These are phyloP conservation scores for Pachliopta kotzebuea DNA, from an alignment of 2,888 invertebrate species.

Conservation along the genomic window DNA sequence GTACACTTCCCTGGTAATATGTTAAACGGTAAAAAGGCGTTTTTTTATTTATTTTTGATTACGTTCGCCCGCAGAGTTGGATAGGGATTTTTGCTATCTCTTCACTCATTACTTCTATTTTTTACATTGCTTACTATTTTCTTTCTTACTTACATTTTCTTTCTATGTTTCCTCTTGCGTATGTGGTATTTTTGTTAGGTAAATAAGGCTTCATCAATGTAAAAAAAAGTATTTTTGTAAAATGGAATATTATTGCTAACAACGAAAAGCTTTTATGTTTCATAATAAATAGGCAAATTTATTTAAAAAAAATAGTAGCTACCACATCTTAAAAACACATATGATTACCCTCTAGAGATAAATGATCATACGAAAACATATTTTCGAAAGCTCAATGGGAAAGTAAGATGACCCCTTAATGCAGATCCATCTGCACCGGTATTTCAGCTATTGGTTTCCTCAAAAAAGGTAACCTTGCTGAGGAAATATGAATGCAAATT, in stretches of 20 bases:
- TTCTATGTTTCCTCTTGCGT: too few relatives aligned
- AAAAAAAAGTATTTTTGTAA: background rate
- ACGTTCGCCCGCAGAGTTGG: too few relatives aligned
- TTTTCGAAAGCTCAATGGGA: slow-evolving; percentile 71
- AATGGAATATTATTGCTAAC: slow-evolving; percentile 30
- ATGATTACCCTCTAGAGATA: slow-evolving; percentile 50
- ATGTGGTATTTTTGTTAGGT: too few relatives aligned
- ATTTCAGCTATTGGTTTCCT: slow-evolving; percentile 71
- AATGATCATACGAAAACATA: slow-evolving; percentile 74
- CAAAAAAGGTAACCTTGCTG: slow-evolving; percentile 58
- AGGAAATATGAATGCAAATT: slow-evolving; percentile 73
- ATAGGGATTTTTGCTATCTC: too few relatives aligned
- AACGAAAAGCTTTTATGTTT: slow-evolving; percentile 43
- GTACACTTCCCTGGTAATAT: background rate
- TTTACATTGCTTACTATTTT: too few relatives aligned
- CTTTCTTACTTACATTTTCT: too few relatives aligned
- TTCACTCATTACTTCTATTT: too few relatives aligned
- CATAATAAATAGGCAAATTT: slow-evolving; percentile 61
- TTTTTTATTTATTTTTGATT: too few relatives aligned
- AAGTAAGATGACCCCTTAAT: slow-evolving; percentile 78
- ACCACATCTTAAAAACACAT: slow-evolving; percentile 25
- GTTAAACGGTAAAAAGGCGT: background rate
- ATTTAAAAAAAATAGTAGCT: slow-evolving; percentile 43
- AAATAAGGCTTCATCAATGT: background rate
- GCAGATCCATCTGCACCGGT: slow-evolving; percentile 73